Evolutionary conservation across 53 echinoderm and acorn worm species (phyloP).

Genomic region (Holothuria scabra): DNA sequence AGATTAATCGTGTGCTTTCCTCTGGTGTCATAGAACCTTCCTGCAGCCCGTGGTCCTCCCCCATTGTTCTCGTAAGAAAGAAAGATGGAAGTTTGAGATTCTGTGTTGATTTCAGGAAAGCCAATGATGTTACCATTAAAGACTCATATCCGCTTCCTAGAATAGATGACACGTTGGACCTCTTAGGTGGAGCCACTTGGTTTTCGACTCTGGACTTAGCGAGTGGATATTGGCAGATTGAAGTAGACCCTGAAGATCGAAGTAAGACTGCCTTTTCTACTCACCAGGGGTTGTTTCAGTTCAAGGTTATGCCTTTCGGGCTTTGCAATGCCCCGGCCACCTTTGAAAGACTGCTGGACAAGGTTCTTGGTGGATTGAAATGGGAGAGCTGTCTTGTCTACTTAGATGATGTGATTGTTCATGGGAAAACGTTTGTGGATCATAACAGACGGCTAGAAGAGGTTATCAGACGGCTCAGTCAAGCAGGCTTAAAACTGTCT

Average conservation of each 20-base stretch:
- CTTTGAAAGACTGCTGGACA: slow-evolving; percentile 65
- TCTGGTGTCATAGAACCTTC: slow-evolving; percentile 34
- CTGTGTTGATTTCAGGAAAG: slow-evolving; percentile 38
- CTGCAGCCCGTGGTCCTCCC: slow-evolving; percentile 45
- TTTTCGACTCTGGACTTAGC: slow-evolving; percentile 48
- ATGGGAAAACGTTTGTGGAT: slow-evolving; percentile 47
- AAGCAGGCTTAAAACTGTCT: slow-evolving; percentile 61
- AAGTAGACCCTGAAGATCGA: slow-evolving; percentile 43
- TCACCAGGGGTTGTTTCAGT: slow-evolving; percentile 53
- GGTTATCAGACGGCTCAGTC: slow-evolving; percentile 41
- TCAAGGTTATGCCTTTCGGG: slow-evolving; percentile 58
- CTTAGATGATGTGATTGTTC: slow-evolving; percentile 65
- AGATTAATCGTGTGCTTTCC: slow-evolving; percentile 30
- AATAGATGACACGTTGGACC: too few relatives aligned
- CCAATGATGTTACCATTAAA: slow-evolving; percentile 33
- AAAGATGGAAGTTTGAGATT: slow-evolving; percentile 41
- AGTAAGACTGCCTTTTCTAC: slow-evolving; percentile 65
- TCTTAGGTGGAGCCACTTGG: slow-evolving; percentile 24
- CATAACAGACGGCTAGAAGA: slow-evolving; percentile 26
- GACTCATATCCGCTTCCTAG: slow-evolving; percentile 54
- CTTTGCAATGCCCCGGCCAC: slow-evolving; percentile 32
- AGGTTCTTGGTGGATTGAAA: slow-evolving; percentile 49
- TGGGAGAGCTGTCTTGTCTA: slow-evolving; percentile 63
- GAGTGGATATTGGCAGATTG: slow-evolving; percentile 55
- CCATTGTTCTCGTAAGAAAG: slow-evolving; percentile 45